Evolutionary conservation across 2,113 vertebrate species (phyloP).

Genomic region (Burhinus bistriatus): DNA sequence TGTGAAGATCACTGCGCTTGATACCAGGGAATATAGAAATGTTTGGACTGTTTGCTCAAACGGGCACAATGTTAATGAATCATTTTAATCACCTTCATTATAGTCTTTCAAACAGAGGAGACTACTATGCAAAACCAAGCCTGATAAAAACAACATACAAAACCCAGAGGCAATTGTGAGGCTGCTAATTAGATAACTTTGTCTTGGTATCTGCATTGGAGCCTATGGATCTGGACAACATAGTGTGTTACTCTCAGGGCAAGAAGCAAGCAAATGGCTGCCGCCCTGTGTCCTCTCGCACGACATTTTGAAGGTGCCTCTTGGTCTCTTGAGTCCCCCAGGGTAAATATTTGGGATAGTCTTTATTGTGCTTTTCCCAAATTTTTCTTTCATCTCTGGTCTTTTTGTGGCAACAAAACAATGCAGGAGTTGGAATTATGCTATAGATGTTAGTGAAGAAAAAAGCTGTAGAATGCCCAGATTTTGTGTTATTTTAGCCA

Average conservation of each 20-base stretch:
- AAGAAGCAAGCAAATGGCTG: background rate
- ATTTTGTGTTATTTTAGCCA: slow-evolving; percentile 11
- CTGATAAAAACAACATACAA: background rate
- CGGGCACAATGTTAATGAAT: slow-evolving; percentile 29
- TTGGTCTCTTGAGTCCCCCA: background rate
- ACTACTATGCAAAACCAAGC: background rate
- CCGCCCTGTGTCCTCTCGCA: background rate
- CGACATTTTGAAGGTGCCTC: background rate
- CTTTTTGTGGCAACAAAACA: background rate
- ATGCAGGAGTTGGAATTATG: background rate
- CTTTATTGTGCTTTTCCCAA: background rate
- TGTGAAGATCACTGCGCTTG: background rate
- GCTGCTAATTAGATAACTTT: slow-evolving; percentile 55
- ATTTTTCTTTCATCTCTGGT: background rate
- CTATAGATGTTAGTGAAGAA: background rate
- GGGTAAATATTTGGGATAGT: background rate
- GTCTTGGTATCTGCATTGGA: slow-evolving; percentile 46
- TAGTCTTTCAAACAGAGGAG: slow-evolving; percentile 15
- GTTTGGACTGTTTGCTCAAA: slow-evolving; percentile 45
- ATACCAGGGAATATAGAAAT: slow-evolving; percentile 12
- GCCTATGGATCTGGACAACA: slow-evolving; percentile 43
- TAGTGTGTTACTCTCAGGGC: background rate
- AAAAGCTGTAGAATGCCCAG: background rate
- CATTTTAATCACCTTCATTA: slow-evolving; percentile 47
- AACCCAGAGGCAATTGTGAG: slow-evolving; percentile 14